Percentiles rank a stretch among this genome's conserved stretches.
Evolutionary conservation across 2,888 invertebrate genomes (phyloP).

Genomic region (Parnassius apollo): DNA sequence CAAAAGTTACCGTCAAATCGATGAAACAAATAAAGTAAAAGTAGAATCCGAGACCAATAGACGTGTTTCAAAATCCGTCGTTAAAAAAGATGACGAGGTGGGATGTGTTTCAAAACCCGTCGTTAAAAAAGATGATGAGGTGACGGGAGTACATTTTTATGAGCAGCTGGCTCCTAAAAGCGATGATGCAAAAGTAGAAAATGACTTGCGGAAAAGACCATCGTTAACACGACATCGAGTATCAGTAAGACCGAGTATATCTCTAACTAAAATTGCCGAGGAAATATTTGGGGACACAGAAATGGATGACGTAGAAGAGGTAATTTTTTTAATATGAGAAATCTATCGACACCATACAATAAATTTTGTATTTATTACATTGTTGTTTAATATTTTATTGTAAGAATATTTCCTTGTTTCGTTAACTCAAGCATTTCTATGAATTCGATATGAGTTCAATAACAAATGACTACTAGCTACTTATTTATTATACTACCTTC

Average conservation of each 20-base stretch:
- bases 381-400: too few species aligned
- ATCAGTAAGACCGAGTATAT: slow-evolving; percentile 67
- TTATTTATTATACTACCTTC: too few species aligned
- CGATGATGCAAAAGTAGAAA: slow-evolving; percentile 57
- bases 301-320: slow-evolving; percentile 59
- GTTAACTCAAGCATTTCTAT: too few species aligned
- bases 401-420: too few species aligned
- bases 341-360: too few species aligned
- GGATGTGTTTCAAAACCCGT: slow-evolving; percentile 21
- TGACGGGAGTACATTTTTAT: slow-evolving; percentile 63
- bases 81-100: slow-evolving; percentile 20
- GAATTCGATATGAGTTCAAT: too few species aligned
- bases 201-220: slow-evolving; percentile 47
- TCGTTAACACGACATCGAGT: slow-evolving; percentile 55
- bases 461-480: too few species aligned
- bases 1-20: slow-evolving; percentile 53
- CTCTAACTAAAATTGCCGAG: slow-evolving; percentile 68
- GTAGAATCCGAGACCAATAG: slow-evolving; percentile 28
- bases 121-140: slow-evolving; percentile 48
- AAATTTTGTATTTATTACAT: too few species aligned
- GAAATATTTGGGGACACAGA: slow-evolving; percentile 55
- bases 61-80: slow-evolving; percentile 23
- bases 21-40: slow-evolving; percentile 42
- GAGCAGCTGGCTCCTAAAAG: slow-evolving; percentile 68
- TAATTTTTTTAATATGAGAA: slow-evolving; percentile 39